Evolutionary conservation across 2,888 invertebrate species (phyloP).

Genomic region (Pecten maximus): DNA sequence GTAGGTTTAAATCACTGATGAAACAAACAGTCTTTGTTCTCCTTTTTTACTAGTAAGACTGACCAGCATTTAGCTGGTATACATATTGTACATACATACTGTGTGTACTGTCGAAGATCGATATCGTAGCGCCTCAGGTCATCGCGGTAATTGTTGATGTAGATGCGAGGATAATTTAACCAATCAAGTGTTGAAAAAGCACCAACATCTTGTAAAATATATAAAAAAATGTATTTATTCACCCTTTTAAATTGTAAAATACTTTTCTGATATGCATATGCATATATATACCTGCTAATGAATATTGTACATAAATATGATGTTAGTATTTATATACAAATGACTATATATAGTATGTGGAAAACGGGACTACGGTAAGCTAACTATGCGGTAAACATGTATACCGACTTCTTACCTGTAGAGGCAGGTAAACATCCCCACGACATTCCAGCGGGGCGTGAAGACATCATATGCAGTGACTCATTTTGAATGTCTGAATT

Average conservation of each 20-base stretch:
- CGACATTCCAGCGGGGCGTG: conserved; percentile 17
- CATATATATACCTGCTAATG: no score
- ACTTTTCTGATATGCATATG: no score
- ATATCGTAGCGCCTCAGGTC: background rate
- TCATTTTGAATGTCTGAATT: background rate
- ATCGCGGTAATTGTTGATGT: background rate
- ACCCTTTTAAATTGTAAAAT: no score
- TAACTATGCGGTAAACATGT: background rate
- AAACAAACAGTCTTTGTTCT: no score
- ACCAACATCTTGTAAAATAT: background rate
- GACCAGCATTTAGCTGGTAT: no score
- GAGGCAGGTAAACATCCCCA: background rate
- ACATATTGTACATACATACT: no score
- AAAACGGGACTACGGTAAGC: background rate
- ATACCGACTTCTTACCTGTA: background rate
- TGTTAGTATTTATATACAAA: no score
- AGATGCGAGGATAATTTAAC: background rate
- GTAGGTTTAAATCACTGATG: no score
- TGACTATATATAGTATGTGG: no score
- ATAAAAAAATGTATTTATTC: no score
- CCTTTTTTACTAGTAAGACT: background rate
- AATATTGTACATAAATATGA: no score
- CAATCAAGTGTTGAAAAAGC: background rate
- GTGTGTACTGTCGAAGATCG: background rate
- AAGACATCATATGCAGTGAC: background rate